Percentiles rank a stretch among this genome's conserved stretches.
Evolutionary conservation across 2,888 invertebrate species (phyloP).

Genomic region (Drosophila kuntzei): DNA sequence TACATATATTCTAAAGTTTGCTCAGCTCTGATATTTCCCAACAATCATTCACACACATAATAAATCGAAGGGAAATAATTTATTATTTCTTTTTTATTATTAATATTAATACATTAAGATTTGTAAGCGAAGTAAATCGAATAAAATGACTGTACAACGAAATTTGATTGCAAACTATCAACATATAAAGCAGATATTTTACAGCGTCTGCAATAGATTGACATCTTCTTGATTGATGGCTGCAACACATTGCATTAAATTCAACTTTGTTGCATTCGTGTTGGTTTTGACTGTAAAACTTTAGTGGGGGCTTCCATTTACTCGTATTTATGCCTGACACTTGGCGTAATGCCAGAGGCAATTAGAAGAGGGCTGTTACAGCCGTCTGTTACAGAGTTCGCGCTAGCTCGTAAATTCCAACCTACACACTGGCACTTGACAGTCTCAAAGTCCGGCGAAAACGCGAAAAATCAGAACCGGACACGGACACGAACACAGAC

Average conservation of each 20-base stretch:
- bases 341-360: slow-evolving; percentile 72
- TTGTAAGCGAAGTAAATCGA: background rate
- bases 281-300: slow-evolving; percentile 18
- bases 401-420: slow-evolving; percentile 57
- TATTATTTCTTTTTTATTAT: background rate
- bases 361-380: slow-evolving; percentile 61
- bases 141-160: background rate
- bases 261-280: slow-evolving; percentile 16
- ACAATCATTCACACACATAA: background rate
- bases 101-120: background rate
- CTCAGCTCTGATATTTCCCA: background rate
- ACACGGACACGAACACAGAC: slow-evolving; percentile 29
- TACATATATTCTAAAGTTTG: background rate
- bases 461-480: slow-evolving; percentile 26
- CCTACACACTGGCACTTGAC: slow-evolving; percentile 58
- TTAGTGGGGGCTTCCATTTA: slow-evolving; percentile 13
- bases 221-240: slow-evolving; percentile 51
- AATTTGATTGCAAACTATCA: slow-evolving; percentile 1
- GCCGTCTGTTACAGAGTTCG: slow-evolving; percentile 25
- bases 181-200: slow-evolving; percentile 5
- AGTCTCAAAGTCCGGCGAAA: slow-evolving; percentile 37
- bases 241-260: slow-evolving; percentile 40
- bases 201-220: slow-evolving; percentile 48
- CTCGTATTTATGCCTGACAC: slow-evolving; percentile 36
- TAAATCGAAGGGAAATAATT: background rate